Evolutionary conservation across 2,797 vertebrate species (phyloP), one percentile per base, ranked within the genome.

Genomic region (Spea hammondii): DNA sequence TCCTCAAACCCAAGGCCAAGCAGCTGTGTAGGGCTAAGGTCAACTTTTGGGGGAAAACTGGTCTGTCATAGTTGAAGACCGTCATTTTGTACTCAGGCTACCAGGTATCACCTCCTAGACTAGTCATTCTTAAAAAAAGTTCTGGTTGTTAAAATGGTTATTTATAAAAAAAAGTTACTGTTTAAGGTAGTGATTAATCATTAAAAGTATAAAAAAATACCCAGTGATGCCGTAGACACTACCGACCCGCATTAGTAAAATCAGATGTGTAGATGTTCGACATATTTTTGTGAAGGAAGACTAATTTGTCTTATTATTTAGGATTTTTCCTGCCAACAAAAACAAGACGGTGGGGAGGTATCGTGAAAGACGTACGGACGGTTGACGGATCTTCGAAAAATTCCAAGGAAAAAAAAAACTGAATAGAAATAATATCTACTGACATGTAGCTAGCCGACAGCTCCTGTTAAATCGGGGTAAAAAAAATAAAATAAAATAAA

Each of bases 271-370:
- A 64, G 65, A 77, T 77, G 5, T 17, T 62, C 75, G 6, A 59
- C 68, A 77, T 77, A 70, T 57, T 77, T 77, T 8, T 64, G 57
- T 77, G 75, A 77, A 70, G 67, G 75, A 51, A 70, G 60, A 70
- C 47, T 50, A 70, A 59, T 70, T 77, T 60, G 48, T 46, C 11
- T 8, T 48, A 77, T 8, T 48, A 77, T 77, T 77, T 70, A 45
- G 57, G 13, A 32, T 5, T 50, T 49, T 65, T 4, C 6, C 48
- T 77, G 67, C 67, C 76, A 62, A 77, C 46, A 17, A 70, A 70
- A 77, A 77, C 57, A 64, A 32, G 32, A 32, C 32, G 32, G 32
- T 32, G 14, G 44, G 57, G 67, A 77, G 76, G 10, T 9, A 53
- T 70, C 46, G 65, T 17, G 53, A 57, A 47, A 76, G 65, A 68